Conservation (phyloP, 2,797 vertebrate genomes). For the Manis javanica region DNA sequence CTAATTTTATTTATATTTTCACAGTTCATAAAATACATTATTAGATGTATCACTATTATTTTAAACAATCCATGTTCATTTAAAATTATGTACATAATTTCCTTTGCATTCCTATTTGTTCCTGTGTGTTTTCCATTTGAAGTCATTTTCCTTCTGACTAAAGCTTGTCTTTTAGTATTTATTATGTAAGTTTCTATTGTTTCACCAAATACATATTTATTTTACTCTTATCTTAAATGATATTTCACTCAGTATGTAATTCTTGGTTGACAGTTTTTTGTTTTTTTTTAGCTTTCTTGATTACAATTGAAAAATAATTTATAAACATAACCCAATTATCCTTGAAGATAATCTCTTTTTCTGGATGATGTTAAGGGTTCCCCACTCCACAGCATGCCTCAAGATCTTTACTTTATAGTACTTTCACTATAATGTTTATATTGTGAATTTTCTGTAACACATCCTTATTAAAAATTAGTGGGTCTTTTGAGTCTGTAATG, state of each 20-base stretch:
- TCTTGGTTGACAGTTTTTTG: neutral
- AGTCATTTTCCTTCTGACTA: neutral
- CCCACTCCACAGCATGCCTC: neutral
- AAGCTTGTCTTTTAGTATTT: neutral
- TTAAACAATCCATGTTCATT: neutral
- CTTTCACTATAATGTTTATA: neutral
- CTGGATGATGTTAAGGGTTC: neutral
- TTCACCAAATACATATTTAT: neutral
- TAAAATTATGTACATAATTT: neutral
- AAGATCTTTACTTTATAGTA: neutral
- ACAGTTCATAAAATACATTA: neutral
- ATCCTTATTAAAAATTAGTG: neutral
- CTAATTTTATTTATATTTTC: neutral
- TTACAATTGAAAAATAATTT: neutral
- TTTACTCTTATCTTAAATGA: neutral
- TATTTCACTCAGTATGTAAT: neutral
- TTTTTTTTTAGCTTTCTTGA: neutral
- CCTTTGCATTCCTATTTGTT: neutral
- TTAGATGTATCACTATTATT: neutral
- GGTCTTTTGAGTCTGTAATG: neutral
- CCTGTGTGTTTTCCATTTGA: neutral
- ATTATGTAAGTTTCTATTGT: neutral
- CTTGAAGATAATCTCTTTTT: neutral
- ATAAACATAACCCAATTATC: neutral
- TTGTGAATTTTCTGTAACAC: neutral